Evolutionary conservation across 2,797 vertebrate species (phyloP), one percentile per base, ranked within the genome.

Genomic region (Muscicapa striata): DNA sequence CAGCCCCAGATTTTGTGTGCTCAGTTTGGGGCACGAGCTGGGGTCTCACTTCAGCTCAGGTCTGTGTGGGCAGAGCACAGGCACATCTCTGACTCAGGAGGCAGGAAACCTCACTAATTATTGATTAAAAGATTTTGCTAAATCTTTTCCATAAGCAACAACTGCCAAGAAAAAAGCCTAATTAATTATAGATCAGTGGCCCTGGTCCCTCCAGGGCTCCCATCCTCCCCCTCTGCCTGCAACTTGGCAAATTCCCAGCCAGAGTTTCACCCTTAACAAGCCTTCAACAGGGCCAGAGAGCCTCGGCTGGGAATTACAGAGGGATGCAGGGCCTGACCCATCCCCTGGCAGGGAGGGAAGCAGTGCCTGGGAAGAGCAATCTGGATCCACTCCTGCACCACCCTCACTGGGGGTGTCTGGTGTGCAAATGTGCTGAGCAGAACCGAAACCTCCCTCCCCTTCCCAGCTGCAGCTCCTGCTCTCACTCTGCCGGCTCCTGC

Each of bases 1-100:
- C 0, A 0, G 38, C 4, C 29, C 1, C 5, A 73, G 38, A 3
- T 66, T 73, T 16, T 1, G 0, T 1, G 2, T 48, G 38, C 15
- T 75, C n/a, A 18, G 1, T 48, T 1, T 78, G 51, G 84, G 41
- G 43, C 32, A 32, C 0, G 0, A 68, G 48, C 12, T 0, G 1
- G 19, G 38, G 26, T 82, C 55, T 82, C 0, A 0, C 67, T 91
- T 51, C 2, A 1, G 10, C n/a, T 89, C 4, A 0, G 24, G 20
- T 45, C 64, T 78, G 45, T 34, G 26, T 3, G 1, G 48, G 57
- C 62, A 84, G 72, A 73, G 46, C 63, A 21, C 70, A 45, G 52
- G 24, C 30, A 17, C 6, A 0, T 23, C 22, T 84, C 55, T 11
- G 5, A 18, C 36, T 76, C 41, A 0, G 0, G 48, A 22, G 24